Base-by-base conservation (phyloP, 2,888 invertebrate species). In the Ophonus ardosiacus region DNA sequence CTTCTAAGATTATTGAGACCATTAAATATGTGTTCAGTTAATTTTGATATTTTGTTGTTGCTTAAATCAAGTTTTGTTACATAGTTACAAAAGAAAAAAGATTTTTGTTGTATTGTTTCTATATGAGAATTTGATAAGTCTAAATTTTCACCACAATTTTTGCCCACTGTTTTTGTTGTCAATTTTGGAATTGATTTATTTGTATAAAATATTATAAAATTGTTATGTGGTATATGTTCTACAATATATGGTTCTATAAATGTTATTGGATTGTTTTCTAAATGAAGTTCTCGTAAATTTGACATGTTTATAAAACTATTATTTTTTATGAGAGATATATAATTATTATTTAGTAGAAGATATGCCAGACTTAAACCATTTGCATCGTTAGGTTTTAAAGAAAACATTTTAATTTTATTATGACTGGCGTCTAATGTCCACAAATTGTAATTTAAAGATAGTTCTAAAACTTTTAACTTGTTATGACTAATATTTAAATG, bases 401-500 rank as follows among this genome's bases (percentile, higher is more conserved):
- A 10, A 24, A 63, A 10, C 24, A 21, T 8, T 63, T 24, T 24
- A 15, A 68, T 68, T 68, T 68, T 68, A 38, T 68, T 68, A 15
- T 68, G 15, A 68, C 68, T 68, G n/a, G 68, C 68, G 15, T 68
- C 68, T 38, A 68, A 13, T 68, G 38, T n/a, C 31, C 38, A 68
- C n/a, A 68, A n/a, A n/a, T 68, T 40, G 7, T 31, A 68, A 38
- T 38, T 68, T 68, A 68, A 4, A 38, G 38, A 8, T 15, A 68
- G 13, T 15, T 68, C 15, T n/a, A 68, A n/a, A 68, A 38, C n/a
- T 38, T 24, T 4, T 68, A 68, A 7, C 31, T 68, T 68, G 24
- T 68, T 68, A 7, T 68, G 31, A 68, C 68, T 68, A 68, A 68
- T 38, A 68, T 68, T 68, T 38, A 68, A 38, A 68, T 68, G n/a